Evolutionary conservation across 2,888 invertebrate genomes (phyloP), one percentile per base, ranked within the genome.

Genomic region (Philopedon plagiatum): DNA sequence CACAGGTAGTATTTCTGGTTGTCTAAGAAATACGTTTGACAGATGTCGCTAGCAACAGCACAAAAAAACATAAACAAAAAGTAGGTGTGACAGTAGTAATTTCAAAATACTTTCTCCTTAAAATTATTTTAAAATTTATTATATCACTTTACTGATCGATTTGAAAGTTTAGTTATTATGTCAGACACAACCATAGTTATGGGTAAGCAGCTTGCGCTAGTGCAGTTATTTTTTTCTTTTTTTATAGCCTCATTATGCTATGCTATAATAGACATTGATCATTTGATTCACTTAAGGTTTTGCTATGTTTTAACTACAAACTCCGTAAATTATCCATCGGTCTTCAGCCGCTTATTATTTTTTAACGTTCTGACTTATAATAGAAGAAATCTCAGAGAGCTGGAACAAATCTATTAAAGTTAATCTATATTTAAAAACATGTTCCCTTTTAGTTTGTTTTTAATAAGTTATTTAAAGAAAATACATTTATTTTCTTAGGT

Each of bases 401-500:
- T n/a, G n/a, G n/a, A n/a, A n/a, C n/a, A n/a, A n/a, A n/a, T n/a
- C n/a, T n/a, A n/a, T n/a, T n/a, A n/a, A n/a, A n/a, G n/a, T n/a
- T n/a, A n/a, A n/a, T n/a, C n/a, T n/a, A n/a, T n/a, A n/a, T n/a
- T n/a, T n/a, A n/a, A n/a, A n/a, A n/a, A n/a, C n/a, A n/a, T n/a
- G n/a, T n/a, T n/a, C n/a, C n/a, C n/a, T n/a, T n/a, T n/a, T n/a
- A n/a, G n/a, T n/a, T n/a, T n/a, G n/a, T n/a, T n/a, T n/a, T n/a
- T n/a, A n/a, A n/a, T n/a, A n/a, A n/a, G n/a, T n/a, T n/a, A n/a
- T n/a, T 5, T 57, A 19, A 57, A 13, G n/a, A 57, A 15, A 1
- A 56, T 7, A n/a, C n/a, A n/a, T 15, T 19, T 15, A 3, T 19
- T 1, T 51, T 87, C 87, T 70, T 84, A 92, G 93, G 91, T 81